Base-by-base conservation (phyloP, 2,113 vertebrate genomes). In the Bettongia penicillata region DNA sequence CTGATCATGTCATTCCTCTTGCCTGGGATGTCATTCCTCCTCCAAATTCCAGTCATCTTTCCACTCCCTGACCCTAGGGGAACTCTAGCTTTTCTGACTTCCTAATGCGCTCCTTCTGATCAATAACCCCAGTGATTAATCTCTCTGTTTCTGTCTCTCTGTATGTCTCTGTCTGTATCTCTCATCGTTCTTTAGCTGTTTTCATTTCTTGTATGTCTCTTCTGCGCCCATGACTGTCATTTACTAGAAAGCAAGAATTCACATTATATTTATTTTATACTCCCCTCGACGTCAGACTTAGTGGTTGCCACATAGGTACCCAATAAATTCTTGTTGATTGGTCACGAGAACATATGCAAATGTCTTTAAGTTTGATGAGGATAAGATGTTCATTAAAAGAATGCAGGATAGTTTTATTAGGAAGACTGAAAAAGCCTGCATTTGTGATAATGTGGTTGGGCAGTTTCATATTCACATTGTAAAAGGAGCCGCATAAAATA, bases 311-410 rank as follows among this genome's bases (percentile, higher is more conserved):
- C 4, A 52, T 16, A 23, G 24, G 48, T 14, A 26, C 23, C 22
- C 19, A 51, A n/a, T 23, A 25, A 55, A 43, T 23, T 26, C 51
- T 77, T 23, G 14, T 23, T 37, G 25, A 19, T 43, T 11, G 3
- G 51, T 24, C 12, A 12, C 28, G 0, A 37, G 43, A 89, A 47
- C 43, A 3, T 1, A 0, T 3, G 43, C 19, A 3, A 0, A 10
- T 1, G 9, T n/a, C 8, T 90, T 53, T 16, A 49, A 16, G 43
- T 28, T 92, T 91, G 68, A 84, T 84, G 68, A 84, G 68, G 68
- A 84, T 43, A n/a, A 84, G n/a, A 19, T 84, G 68, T 84, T 84
- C 53, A 61, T 22, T 2, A 89, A 51, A 68, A 61, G 53, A 49
- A 53, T 16, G 6, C 50, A 51, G 3, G 91, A 47, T 3, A 14